phyloP scores from a whole-genome alignment of 2,888 invertebrate genomes.

The Yponomeuta evonymella region DNA sequence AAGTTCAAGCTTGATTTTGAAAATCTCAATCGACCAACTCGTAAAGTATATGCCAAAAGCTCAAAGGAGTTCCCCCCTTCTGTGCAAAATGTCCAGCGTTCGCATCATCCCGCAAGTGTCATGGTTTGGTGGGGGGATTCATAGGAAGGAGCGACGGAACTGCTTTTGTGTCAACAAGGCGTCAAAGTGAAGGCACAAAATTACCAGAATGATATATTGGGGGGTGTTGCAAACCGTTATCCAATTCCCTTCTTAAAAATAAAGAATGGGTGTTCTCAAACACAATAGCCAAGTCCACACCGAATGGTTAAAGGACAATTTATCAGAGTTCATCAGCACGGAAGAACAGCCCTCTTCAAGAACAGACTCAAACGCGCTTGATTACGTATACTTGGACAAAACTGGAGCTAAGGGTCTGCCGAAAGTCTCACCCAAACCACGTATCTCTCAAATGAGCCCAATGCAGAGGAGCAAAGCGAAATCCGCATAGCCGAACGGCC shows the following conservation, averaged over 20 bases:
- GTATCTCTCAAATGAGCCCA: slow-evolving; percentile 1
- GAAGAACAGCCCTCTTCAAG: neutral
- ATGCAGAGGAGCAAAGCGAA: slow-evolving; percentile 6
- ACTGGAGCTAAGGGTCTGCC: slow-evolving; percentile 16
- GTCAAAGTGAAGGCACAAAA: slow-evolving; percentile 3
- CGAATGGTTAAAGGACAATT: neutral
- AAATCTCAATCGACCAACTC: no score
- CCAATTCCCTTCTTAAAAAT: neutral
- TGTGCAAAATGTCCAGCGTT: slow-evolving; percentile 1
- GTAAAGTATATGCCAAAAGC: neutral
- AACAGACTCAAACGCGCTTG: neutral
- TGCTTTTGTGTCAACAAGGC: slow-evolving; percentile 7
- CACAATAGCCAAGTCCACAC: neutral
- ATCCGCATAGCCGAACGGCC: slow-evolving; percentile 14
- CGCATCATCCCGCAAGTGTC: slow-evolving; percentile 13
- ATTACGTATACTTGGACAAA: slow-evolving; percentile 6
- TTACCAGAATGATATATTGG: neutral
- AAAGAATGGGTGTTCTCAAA: neutral
- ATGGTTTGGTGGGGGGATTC: slow-evolving; percentile 13
- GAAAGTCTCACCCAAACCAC: slow-evolving; percentile 16
- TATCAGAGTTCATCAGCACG: neutral
- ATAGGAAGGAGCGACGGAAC: slow-evolving; percentile 10
- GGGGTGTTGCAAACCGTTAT: neutral
- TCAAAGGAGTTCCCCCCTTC: neutral
- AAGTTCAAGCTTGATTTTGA: no score